Percentiles rank a stretch among this genome's conserved stretches.
Evolutionary conservation across 2,888 invertebrate species (phyloP).

Genomic region (Drosophila recens): DNA sequence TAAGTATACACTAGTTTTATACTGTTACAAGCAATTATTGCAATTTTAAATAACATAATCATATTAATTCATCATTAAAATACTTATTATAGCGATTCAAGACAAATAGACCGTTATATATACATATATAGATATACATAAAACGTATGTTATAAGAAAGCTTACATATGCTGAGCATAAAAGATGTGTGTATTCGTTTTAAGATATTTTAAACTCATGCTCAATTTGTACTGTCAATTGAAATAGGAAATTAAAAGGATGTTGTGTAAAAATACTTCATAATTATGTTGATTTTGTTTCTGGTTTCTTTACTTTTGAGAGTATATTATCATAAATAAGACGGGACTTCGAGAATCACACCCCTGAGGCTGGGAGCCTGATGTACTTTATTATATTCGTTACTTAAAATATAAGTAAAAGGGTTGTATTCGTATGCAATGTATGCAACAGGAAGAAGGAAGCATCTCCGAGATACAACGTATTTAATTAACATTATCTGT

Average conservation of each 20-base stretch:
- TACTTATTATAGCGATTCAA: conserved; percentile 34
- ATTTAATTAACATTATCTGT: too few species aligned
- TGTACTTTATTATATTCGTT: too few species aligned
- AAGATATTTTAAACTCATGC: conserved; percentile 46
- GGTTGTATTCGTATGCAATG: too few species aligned
- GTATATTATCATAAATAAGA: too few species aligned
- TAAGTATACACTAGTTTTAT: conserved; percentile 38
- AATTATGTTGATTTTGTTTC: too few species aligned
- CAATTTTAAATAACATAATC: conserved; percentile 46
- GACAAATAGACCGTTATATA: conserved; percentile 20
- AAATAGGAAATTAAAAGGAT: conserved; percentile 48
- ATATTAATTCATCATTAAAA: conserved; percentile 24
- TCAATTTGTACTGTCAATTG: conserved; percentile 62
- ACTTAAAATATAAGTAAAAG: too few species aligned
- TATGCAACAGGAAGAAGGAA: too few species aligned
- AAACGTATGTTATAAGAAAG: conserved; percentile 34
- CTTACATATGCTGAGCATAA: conserved; percentile 28
- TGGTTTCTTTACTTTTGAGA: too few species aligned
- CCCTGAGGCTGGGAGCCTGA: too few species aligned
- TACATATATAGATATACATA: conserved; percentile 18
- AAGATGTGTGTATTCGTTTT: conserved; percentile 28
- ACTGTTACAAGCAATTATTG: conserved; percentile 41
- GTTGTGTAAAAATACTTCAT: conserved; percentile 36
- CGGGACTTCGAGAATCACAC: too few species aligned
- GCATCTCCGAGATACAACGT: too few species aligned